A percentile compares a stretch with the other conserved stretches of the same genome.
Conservation (phyloP, 2,113 vertebrate genomes). For the Cinclus cinclus region DNA sequence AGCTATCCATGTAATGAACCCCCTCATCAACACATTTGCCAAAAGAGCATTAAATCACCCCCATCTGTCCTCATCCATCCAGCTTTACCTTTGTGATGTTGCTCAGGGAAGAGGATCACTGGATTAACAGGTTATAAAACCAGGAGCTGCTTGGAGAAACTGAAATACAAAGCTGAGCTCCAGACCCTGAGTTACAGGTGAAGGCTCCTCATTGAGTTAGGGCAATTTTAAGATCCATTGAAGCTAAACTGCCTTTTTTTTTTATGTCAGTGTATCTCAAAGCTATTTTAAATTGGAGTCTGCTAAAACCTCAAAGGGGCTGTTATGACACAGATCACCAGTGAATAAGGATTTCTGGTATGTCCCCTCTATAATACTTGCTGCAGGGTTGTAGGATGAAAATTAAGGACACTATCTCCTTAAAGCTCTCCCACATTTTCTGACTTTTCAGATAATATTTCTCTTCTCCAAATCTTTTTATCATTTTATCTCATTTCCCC, state of each 20-base stretch:
- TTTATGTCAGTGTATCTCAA: not conserved
- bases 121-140: not conserved
- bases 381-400: not conserved
- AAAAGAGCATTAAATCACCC: not conserved
- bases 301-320: not conserved
- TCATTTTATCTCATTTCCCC: constrained; percentile 9
- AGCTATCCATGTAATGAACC: not conserved
- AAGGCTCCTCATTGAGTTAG: not conserved
- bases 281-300: constrained; percentile 10
- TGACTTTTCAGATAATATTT: constrained; percentile 27
- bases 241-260: not conserved
- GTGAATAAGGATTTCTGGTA: constrained; percentile 19
- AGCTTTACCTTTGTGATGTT: not conserved
- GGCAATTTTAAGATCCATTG: not conserved
- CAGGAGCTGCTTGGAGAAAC: not conserved
- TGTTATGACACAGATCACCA: constrained; percentile 19
- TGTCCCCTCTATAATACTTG: not conserved
- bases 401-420: constrained; percentile 2
- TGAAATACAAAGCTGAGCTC: not conserved
- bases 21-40: not conserved
- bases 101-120: not conserved
- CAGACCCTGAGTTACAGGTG: not conserved
- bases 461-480: not conserved
- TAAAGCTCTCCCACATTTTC: not conserved
- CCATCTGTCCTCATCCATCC: not conserved